Conservation (phyloP, 2,113 vertebrate genomes). For the Leucopternis melanops region DNA sequence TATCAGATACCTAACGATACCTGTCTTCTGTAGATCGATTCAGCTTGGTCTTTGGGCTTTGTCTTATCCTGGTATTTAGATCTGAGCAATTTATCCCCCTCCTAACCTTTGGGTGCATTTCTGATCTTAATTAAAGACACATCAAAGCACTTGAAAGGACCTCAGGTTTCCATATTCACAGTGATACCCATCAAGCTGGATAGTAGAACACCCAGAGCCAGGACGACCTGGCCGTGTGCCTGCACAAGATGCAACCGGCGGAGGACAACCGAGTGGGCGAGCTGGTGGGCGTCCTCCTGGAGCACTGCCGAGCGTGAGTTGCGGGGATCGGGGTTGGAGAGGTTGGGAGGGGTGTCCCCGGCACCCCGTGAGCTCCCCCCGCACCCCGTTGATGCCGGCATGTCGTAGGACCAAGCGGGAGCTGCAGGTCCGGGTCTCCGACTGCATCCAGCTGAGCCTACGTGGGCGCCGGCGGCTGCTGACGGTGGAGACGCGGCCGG, state of each 20-base stretch:
- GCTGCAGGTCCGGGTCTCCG: conserved; percentile 76
- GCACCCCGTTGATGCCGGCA: not conserved
- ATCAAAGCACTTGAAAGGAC: no score
- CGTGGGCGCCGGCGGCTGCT: conserved; percentile 73
- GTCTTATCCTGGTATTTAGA: no score
- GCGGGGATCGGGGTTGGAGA: no score
- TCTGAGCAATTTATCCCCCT: no score
- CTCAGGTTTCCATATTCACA: no score
- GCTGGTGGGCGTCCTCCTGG: conserved; percentile 80
- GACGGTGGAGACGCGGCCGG: conserved; percentile 63
- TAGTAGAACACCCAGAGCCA: conserved; percentile 57
- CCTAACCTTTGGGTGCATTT: no score
- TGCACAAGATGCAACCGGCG: conserved; percentile 74
- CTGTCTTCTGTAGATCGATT: no score
- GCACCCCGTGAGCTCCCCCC: not conserved
- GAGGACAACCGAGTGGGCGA: conserved; percentile 84
- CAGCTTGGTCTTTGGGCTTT: no score
- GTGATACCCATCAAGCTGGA: no score
- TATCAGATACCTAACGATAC: no score
- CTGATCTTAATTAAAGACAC: no score
- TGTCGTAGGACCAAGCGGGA: conserved; percentile 63
- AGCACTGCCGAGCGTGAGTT: conserved; percentile 82
- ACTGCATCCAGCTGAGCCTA: conserved; percentile 75
- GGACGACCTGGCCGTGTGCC: conserved; percentile 81
- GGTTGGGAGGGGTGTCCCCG: no score